Base-by-base conservation (phyloP, 2,113 vertebrate genomes). In the Corythornis cristatus region DNA sequence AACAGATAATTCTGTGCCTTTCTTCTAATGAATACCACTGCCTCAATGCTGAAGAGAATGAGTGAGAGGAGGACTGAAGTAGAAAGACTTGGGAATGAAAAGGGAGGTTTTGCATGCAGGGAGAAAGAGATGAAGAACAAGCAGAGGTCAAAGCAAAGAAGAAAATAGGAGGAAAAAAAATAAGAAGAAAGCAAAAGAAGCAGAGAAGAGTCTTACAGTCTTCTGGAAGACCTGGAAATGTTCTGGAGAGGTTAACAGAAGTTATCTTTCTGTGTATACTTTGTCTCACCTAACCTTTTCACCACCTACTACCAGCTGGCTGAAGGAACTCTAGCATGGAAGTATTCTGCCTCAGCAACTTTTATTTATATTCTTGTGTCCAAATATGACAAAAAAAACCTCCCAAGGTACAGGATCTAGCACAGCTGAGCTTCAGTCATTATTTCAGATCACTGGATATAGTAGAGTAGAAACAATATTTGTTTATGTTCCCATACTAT, bases 1-100 rank as follows among this genome's bases (percentile, higher is more conserved):
- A 95, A 96, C 78, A 89, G 96, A 95, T 93, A 95, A 97, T 95
- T 96, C 93, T 60, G 73, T 71, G 85, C 72, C 91, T 97, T 96
- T 96, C 95, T 97, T 96, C 95, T 96, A 96, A 95, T 96, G 94
- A 96, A 93, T 94, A 94, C 79, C 94, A 83, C 79, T 93, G 93
- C 95, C 93, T 76, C 93, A 91, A 58, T 26, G 77, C 60, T 92
- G 89, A 95, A 92, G 93, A 95, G 93, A 96, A 95, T 96, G 93
- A 96, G 93, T 91, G 95, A 95, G 94, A 92, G 96, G 96, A 97
- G 90, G 95, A 96, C 85, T 62, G 58, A 96, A 90, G 42, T 12
- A 83, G 70, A 93, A 93, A 88, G 75, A 87, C 80, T 85, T 15
- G 4, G 65, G 78, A 96, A 90, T 93, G 78, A 94, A 96, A 94